phyloP scores from a whole-genome alignment of 1,140 invertebrate species.

The Drosophila leontia region DNA sequence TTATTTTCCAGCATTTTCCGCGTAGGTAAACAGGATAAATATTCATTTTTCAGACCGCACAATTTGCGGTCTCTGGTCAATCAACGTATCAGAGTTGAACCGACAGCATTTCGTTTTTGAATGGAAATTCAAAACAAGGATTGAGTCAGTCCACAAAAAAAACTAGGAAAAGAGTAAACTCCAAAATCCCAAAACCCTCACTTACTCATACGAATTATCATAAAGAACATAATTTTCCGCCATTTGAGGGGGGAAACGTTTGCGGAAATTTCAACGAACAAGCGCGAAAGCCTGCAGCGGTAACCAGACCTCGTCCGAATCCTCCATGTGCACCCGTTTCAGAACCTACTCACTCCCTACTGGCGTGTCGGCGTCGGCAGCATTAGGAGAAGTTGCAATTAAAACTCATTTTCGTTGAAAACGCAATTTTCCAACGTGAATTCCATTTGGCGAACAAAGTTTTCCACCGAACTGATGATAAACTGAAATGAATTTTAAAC shows the following conservation, averaged over 20 bases:
- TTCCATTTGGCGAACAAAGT: slow-evolving; percentile 68
- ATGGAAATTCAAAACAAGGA: slow-evolving; percentile 45
- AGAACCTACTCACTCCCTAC: slow-evolving; percentile 3
- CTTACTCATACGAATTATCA: slow-evolving; percentile 69
- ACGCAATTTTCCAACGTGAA: slow-evolving; percentile 76
- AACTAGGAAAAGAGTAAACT: neutral
- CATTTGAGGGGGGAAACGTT: slow-evolving; percentile 56
- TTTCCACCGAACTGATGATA: slow-evolving; percentile 63
- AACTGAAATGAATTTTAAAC: slow-evolving; percentile 81
- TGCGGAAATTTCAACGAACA: slow-evolving; percentile 52
- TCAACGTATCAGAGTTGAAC: slow-evolving; percentile 16
- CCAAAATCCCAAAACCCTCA: slow-evolving; percentile 18
- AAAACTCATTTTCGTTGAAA: slow-evolving; percentile 81
- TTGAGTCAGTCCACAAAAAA: neutral
- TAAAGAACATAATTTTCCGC: slow-evolving; percentile 76
- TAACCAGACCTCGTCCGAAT: slow-evolving; percentile 14
- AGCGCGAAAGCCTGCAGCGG: slow-evolving; percentile 18
- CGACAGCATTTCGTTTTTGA: slow-evolving; percentile 59
- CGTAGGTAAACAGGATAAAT: slow-evolving; percentile 50
- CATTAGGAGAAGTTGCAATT: slow-evolving; percentile 82
- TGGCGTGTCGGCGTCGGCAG: slow-evolving; percentile 64
- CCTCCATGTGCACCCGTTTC: slow-evolving; percentile 27
- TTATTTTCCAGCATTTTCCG: slow-evolving; percentile 41
- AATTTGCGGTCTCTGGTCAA: slow-evolving; percentile 42
- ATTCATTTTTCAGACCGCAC: slow-evolving; percentile 50